These are phyloP conservation scores for Melospiza georgiana DNA, from an alignment of 2,113 vertebrate species.

Conservation along the genomic window DNA sequence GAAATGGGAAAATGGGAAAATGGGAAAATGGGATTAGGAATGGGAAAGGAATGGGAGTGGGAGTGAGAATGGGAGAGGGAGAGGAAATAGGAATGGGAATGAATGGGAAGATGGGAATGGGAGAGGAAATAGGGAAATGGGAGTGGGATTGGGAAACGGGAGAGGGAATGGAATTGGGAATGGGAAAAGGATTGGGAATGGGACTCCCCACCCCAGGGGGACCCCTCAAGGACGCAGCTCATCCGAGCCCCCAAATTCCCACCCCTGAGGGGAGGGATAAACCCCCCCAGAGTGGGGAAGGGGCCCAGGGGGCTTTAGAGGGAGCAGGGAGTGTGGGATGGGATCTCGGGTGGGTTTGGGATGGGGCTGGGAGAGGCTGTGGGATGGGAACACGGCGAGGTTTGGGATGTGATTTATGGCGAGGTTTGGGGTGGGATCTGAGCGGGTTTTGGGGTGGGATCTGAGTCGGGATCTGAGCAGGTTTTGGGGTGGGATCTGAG, in stretches of 20 bases:
- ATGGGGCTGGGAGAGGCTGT: neutral
- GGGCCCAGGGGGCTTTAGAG: neutral
- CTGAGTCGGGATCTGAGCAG: neutral
- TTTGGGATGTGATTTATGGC: neutral
- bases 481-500: neutral
- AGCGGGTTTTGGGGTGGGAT: neutral
- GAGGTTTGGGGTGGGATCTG: neutral
- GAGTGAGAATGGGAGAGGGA: too few relatives aligned
- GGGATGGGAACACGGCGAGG: neutral
- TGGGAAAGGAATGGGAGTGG: too few relatives aligned
- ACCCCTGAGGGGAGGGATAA: accelerated
- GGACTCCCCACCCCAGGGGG: accelerated
- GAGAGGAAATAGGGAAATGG: neutral
- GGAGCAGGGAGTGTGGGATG: neutral
- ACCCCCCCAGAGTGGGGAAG: accelerated
- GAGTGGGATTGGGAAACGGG: too few relatives aligned
- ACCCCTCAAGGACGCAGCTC: accelerated
- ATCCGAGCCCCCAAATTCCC: accelerated
- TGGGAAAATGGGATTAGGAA: too few relatives aligned
- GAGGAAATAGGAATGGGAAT: too few relatives aligned
- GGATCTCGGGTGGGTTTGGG: neutral
- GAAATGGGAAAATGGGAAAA: too few relatives aligned
- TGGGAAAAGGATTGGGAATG: too few relatives aligned
- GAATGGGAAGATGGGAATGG: neutral
- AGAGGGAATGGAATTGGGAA: too few relatives aligned